Base-by-base conservation (phyloP, 2,888 invertebrate genomes). In the Sinotaia quadrata region DNA sequence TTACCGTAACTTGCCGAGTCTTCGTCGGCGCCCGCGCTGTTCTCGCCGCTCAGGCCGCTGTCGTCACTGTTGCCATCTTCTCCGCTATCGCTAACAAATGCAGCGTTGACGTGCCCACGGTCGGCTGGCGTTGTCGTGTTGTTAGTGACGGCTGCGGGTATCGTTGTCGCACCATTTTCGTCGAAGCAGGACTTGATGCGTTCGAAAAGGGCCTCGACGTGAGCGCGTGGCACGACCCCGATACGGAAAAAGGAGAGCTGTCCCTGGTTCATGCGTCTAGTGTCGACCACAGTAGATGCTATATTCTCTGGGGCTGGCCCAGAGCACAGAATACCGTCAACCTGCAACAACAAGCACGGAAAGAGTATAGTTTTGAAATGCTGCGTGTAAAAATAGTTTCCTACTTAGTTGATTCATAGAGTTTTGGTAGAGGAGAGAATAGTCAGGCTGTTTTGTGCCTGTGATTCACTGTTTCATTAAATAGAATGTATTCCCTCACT, bases 211-310 rank as follows among this genome's bases (percentile, higher is more conserved):
- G 75, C 77, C 41, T 78, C 76, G 0, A 81, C 79, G 21, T 61
- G 67, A 1, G 78, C 77, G 52, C 77, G 74, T 10, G 79, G 78
- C 15, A 78, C 79, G n/a, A 81, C 74, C 2, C 81, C 81, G 52
- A 81, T 78, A 4, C 81, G 67, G 63, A 81, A 81, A 67, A 81
- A 81, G 15, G 74, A 76, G 15, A 81, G 71, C 44, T 76, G 75
- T 7, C 79, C 77, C n/a, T 76, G 75, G 21, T 62, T 61, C 54
- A 78, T 67, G 15, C 75, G 75, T 2, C 79, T 68, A 51, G 79
- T 80, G 68, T 81, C 79, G 4, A 81, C 81, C 8, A 81, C 81
- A 8, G 81, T 81, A 0, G 81, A 81, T 0, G 79, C 79, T 33
- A 76, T 73, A 67, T 81, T 81, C 60, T 79, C 81, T 7, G 73